A percentile compares a stretch with the other conserved stretches of the same genome.
These are phyloP conservation scores for Carapus acus DNA, from an alignment of 2,797 vertebrate species.

Conservation along the genomic window DNA sequence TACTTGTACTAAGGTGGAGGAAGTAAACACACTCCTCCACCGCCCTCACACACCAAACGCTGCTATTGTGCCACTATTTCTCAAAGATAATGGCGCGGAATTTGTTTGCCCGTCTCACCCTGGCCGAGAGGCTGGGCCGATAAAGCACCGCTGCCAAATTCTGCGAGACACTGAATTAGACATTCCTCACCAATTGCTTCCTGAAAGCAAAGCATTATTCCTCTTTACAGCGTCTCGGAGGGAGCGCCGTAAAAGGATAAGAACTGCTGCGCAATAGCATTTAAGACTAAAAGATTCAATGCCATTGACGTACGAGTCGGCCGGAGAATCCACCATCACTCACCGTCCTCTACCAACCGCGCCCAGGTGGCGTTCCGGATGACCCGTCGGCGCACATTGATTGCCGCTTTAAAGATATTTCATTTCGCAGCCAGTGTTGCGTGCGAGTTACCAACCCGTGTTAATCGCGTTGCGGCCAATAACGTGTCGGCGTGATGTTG, in stretches of 20 bases:
- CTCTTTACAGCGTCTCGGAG: not conserved
- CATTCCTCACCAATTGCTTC: constrained; percentile 12
- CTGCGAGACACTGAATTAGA: constrained; percentile 10
- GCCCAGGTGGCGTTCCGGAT: constrained; percentile 7
- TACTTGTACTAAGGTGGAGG: too few species aligned
- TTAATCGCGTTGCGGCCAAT: constrained; percentile 8
- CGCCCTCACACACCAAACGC: not conserved
- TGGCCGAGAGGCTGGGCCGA: not conserved
- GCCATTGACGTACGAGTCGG: not conserved
- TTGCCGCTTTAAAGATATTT: constrained; percentile 5
- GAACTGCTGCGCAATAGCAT: not conserved
- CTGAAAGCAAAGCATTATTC: constrained; percentile 1
- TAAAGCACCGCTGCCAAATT: not conserved
- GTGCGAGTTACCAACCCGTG: not conserved
- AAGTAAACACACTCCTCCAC: not conserved
- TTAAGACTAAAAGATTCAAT: constrained; percentile 7
- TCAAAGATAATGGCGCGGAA: constrained; percentile 3
- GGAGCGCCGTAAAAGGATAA: constrained; percentile 4
- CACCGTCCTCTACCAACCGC: not conserved
- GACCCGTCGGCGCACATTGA: constrained; percentile 11
- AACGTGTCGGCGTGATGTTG: not conserved
- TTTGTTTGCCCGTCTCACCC: constrained; percentile 1
- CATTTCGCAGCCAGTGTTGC: not conserved
- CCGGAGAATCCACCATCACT: not conserved
- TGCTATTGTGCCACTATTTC: not conserved